Evolutionary conservation across 2,113 vertebrate genomes (phyloP), one percentile per base, ranked within the genome.

Genomic region (Cebus imitator): DNA sequence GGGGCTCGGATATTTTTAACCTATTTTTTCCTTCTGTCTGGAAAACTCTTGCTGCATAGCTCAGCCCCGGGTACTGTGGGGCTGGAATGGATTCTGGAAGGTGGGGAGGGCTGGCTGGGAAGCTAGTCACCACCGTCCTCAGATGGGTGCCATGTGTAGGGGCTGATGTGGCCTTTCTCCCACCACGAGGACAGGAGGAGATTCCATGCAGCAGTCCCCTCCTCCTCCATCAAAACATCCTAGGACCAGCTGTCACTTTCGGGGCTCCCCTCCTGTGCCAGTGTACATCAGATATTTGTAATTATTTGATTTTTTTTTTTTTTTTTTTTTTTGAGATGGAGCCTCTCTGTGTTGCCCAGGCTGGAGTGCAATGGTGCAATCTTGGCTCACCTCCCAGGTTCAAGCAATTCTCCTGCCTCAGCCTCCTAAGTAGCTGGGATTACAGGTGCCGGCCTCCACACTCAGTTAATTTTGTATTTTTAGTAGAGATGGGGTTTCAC

Each of bases 1-100:
- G 57, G 52, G 68, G n/a, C 78, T 70, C 66, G 86, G 70, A 55
- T 8, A 1, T 83, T 95, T 96, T 86, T 57, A 14, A 45, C 82
- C 66, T 81, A 32, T 87, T 85, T 95, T 76, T 87, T 66, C 52
- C 89, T 85, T 91, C 73, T 89, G 66, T 94, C 90, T 57, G 61
- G 79, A 88, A 87, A 91, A 11, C 43, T 75, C 52, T 57, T 48
- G 84, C 52, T 43, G 1, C 48, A 35, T 16, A 52, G 45, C 83
- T 52, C 61, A 75, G 25, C 30, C 7, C 9, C 3, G 27, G 32
- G 30, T 1, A 30, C 18, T 4, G 32, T 20, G 57, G 8, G 70
- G 43, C 25, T 35, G 25, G 55, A 30, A n/a, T 25, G 25, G 88
- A 76, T 64, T 66, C 45, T 13, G 25, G 79, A 9, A 43, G 72